phyloP scores from a whole-genome alignment of 2,797 vertebrate genomes.

The Halcyon leucocephala region DNA sequence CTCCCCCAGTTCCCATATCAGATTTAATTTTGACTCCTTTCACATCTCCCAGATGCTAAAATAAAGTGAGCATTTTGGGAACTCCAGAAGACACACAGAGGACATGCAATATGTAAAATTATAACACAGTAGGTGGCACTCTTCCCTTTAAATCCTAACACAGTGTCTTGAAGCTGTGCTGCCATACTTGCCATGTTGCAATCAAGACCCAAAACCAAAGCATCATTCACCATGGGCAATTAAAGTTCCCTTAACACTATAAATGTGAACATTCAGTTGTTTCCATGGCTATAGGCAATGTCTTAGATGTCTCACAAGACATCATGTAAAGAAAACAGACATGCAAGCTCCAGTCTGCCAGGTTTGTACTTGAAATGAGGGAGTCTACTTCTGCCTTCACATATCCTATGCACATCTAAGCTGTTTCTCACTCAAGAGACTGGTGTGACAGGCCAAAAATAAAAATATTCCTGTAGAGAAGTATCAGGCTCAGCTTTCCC shows the following conservation, averaged over 20 bases:
- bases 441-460: not conserved
- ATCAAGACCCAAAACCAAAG: not conserved
- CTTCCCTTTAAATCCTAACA: conserved; percentile 42
- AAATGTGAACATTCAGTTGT: not conserved
- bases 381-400: not conserved
- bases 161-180: not conserved
- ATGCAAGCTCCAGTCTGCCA: not conserved
- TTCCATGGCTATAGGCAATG: not conserved
- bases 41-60: not conserved
- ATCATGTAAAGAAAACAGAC: not conserved
- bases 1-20: not conserved
- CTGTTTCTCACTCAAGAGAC: not conserved
- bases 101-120: not conserved
- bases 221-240: not conserved
- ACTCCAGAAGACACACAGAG: not conserved
- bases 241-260: not conserved
- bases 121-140: conserved; percentile 50
- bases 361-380: not conserved
- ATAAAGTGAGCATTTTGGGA: not conserved
- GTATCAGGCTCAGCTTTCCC: not conserved
- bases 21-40: not conserved
- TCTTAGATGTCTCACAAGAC: not conserved
- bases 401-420: accelerated
- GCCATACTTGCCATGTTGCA: conserved; percentile 5
- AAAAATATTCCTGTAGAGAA: not conserved